phyloP scores from a whole-genome alignment of 2,888 invertebrate species.

The Pycnomerus fuliginosus region DNA sequence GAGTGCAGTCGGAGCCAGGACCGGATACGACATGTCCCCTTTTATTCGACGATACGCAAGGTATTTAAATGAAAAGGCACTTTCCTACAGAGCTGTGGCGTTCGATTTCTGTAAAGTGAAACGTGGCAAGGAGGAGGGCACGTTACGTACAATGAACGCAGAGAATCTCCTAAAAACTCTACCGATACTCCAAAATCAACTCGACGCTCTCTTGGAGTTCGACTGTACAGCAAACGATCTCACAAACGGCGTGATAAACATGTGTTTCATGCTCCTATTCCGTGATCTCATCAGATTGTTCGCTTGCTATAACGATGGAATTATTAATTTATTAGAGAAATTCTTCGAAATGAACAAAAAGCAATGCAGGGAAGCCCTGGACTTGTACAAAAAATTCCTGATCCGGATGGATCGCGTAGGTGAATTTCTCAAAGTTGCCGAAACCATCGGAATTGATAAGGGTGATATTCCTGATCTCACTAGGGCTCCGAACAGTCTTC shows the following conservation, averaged over 20 bases:
- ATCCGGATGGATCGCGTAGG: constrained; percentile 99
- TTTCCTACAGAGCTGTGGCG: constrained; percentile 97
- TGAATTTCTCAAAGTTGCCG: constrained; percentile 89
- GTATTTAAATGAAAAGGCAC: constrained; percentile 98
- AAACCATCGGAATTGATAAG: constrained; percentile 97
- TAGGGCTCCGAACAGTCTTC: constrained; percentile 94
- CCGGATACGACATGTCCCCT: constrained; percentile 97
- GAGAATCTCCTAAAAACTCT: constrained; percentile 97
- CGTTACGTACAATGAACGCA: constrained; percentile 94
- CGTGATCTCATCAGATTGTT: constrained; percentile 97
- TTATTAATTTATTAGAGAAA: constrained; percentile 98
- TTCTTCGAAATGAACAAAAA: constrained; percentile 99
- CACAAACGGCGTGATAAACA: constrained; percentile 93
- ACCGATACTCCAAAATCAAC: constrained; percentile 93
- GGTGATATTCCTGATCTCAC: constrained; percentile 99
- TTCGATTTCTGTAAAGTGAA: constrained; percentile 99
- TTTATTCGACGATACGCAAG: constrained; percentile 98
- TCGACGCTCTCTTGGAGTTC: constrained; percentile 96
- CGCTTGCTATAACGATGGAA: constrained; percentile 99
- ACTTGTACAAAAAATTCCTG: constrained; percentile 98
- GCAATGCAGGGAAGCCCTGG: constrained; percentile 96
- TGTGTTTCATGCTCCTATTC: constrained; percentile 98
- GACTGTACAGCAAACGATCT: constrained; percentile 96
- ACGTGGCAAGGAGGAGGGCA: constrained; percentile 97
- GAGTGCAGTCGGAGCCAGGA: constrained; percentile 74